These are phyloP conservation scores for Sesamia nonagrioides DNA, from an alignment of 1,140 invertebrate genomes.

Conservation along the genomic window DNA sequence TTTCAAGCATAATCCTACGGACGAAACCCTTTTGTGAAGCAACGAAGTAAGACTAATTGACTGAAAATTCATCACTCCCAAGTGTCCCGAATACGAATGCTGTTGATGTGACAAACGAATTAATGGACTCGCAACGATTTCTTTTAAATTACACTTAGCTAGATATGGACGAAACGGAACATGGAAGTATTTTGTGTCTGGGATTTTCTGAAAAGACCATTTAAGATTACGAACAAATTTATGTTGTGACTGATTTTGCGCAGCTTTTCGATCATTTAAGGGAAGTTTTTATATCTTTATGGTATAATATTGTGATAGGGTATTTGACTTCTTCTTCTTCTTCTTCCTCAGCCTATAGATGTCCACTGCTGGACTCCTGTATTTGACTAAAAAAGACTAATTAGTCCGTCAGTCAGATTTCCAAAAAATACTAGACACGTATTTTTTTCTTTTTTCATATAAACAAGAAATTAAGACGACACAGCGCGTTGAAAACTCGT, in stretches of 20 bases:
- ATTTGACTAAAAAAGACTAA: too few relatives aligned
- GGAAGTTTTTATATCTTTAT: not conserved
- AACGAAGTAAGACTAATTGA: constrained; percentile 27
- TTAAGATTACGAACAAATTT: constrained; percentile 14
- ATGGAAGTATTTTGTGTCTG: not conserved
- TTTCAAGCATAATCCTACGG: not conserved
- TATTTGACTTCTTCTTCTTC: too few relatives aligned
- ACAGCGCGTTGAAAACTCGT: too few relatives aligned
- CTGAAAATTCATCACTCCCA: constrained; percentile 37
- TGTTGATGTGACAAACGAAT: constrained; percentile 30
- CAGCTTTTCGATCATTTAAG: not conserved
- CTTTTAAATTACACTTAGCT: constrained; percentile 29
- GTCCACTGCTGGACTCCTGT: too few relatives aligned
- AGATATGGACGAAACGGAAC: constrained; percentile 22
- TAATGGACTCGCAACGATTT: constrained; percentile 36
- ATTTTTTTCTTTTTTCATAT: too few relatives aligned
- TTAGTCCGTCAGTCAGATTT: too few relatives aligned
- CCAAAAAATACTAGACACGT: too few relatives aligned
- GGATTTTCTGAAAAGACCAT: not conserved
- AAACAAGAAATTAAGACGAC: too few relatives aligned
- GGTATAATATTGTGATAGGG: too few relatives aligned
- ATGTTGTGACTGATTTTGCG: not conserved
- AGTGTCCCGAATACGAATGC: constrained; percentile 5
- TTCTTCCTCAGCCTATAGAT: too few relatives aligned
- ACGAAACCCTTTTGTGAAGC: constrained; percentile 12